Percentiles rank a stretch among this genome's conserved stretches.
phyloP scores from a whole-genome alignment of 2,113 vertebrate species.

The Platichthys stellatus region DNA sequence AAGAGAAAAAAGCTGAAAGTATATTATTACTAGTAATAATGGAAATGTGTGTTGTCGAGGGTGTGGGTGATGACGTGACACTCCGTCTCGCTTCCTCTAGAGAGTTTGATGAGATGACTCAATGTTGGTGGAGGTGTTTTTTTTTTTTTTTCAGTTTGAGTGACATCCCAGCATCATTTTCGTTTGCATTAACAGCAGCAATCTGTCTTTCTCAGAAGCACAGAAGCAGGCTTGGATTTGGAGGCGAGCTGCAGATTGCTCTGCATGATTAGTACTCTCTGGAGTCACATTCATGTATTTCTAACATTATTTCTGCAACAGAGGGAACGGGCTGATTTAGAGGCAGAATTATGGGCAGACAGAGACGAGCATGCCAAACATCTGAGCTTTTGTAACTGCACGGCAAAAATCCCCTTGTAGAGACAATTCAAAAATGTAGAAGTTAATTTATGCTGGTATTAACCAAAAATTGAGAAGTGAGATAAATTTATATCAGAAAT shows the following conservation, averaged over 20 bases:
- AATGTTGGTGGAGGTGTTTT: slow-evolving; percentile 48
- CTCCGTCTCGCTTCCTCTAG: background rate
- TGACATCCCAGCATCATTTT: slow-evolving; percentile 32
- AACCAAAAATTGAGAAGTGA: background rate
- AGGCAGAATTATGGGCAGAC: slow-evolving; percentile 4
- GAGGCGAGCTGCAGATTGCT: slow-evolving; percentile 48
- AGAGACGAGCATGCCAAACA: background rate
- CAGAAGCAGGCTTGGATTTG: slow-evolving; percentile 59
- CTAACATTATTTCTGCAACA: slow-evolving; percentile 32
- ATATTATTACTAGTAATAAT: slow-evolving; percentile 24
- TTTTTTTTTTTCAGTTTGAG: slow-evolving; percentile 29
- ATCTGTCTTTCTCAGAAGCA: slow-evolving; percentile 49
- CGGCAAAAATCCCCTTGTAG: background rate
- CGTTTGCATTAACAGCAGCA: slow-evolving; percentile 53
- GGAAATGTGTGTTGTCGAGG: slow-evolving; percentile 1
- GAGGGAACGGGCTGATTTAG: slow-evolving; percentile 29
- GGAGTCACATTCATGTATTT: slow-evolving; percentile 27
- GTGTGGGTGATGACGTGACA: slow-evolving; percentile 9
- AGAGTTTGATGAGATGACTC: slow-evolving; percentile 56
- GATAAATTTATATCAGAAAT: background rate
- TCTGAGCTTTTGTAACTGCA: slow-evolving; percentile 4
- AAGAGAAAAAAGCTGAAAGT: background rate
- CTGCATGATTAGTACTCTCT: slow-evolving; percentile 24
- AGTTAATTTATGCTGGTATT: background rate
- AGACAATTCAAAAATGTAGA: slow-evolving; percentile 10